Conservation (phyloP, 2,797 vertebrate genomes). For the Lepilemur septentrionalis region DNA sequence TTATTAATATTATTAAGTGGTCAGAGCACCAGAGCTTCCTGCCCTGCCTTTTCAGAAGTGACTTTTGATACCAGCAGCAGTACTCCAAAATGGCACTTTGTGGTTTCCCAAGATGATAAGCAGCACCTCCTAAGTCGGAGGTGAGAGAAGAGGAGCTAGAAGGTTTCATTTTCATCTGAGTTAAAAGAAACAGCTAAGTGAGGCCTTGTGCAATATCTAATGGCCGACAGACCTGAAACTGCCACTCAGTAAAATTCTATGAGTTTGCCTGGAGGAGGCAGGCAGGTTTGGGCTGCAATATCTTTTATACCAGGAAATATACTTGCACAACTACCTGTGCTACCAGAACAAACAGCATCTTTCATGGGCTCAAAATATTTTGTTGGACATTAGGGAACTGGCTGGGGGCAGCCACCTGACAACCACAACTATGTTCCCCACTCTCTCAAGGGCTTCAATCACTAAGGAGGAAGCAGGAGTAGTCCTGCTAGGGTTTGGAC, state of each 20-base stretch:
- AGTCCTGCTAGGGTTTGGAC: neutral
- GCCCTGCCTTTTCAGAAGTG: neutral
- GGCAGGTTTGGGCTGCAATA: neutral
- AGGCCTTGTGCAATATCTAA: neutral
- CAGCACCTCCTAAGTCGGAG: neutral
- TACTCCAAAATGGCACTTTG: neutral
- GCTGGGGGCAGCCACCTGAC: conserved; percentile 19
- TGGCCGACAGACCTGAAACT: neutral
- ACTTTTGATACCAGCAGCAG: neutral
- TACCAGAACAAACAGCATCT: conserved; percentile 56
- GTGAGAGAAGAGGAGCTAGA: neutral
- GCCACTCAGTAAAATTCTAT: neutral
- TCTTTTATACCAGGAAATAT: conserved; percentile 16
- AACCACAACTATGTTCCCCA: conserved; percentile 63
- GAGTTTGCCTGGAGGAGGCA: neutral
- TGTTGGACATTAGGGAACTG: conserved; percentile 67
- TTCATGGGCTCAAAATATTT: conserved; percentile 53
- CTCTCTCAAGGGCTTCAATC: conserved; percentile 38
- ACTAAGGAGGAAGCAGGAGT: neutral
- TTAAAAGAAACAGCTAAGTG: neutral
- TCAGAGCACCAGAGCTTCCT: neutral
- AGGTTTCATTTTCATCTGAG: conserved; percentile 9
- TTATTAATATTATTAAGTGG: neutral
- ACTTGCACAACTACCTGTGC: neutral
- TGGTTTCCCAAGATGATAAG: neutral